phyloP scores from a whole-genome alignment of 2,888 invertebrate genomes.

The Eustalomyia histrio region DNA sequence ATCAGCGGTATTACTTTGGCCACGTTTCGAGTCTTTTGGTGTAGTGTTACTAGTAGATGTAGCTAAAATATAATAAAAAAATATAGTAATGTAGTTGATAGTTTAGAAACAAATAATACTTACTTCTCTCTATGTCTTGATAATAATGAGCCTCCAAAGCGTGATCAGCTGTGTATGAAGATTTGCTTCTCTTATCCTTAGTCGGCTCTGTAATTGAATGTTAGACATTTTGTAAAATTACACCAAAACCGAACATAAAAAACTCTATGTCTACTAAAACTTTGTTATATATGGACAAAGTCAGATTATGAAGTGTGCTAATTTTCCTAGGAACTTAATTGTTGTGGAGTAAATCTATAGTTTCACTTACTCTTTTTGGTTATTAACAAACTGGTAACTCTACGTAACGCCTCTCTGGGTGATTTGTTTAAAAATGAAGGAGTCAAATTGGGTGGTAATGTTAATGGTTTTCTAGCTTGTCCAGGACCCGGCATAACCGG shows the following conservation, averaged over 20 bases:
- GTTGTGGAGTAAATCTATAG: not conserved
- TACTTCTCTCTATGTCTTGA: conserved; percentile 61
- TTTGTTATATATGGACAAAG: too few species aligned
- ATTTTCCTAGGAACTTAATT: not conserved
- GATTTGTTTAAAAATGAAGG: conserved; percentile 95
- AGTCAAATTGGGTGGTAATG: conserved; percentile 92
- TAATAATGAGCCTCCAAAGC: conserved; percentile 59
- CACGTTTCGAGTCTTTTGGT: conserved; percentile 73
- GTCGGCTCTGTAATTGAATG: conserved; percentile 36
- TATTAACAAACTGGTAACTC: conserved; percentile 93
- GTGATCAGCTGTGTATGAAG: conserved; percentile 56
- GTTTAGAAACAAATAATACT: not conserved
- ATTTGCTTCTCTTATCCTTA: conserved; percentile 58
- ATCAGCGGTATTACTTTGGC: conserved; percentile 71
- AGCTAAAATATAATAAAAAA: not conserved
- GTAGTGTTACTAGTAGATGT: conserved; percentile 67
- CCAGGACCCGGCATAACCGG: conserved; percentile 80
- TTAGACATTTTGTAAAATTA: not conserved
- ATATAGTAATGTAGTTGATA: not conserved
- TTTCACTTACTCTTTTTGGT: conserved; percentile 84
- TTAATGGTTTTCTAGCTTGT: conserved; percentile 87
- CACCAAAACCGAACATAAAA: too few species aligned
- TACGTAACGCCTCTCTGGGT: conserved; percentile 90
- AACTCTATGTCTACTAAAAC: too few species aligned
- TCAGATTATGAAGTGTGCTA: too few species aligned